phyloP scores from a whole-genome alignment of 1,140 invertebrate genomes.

The Paralvinella palmiformis region DNA sequence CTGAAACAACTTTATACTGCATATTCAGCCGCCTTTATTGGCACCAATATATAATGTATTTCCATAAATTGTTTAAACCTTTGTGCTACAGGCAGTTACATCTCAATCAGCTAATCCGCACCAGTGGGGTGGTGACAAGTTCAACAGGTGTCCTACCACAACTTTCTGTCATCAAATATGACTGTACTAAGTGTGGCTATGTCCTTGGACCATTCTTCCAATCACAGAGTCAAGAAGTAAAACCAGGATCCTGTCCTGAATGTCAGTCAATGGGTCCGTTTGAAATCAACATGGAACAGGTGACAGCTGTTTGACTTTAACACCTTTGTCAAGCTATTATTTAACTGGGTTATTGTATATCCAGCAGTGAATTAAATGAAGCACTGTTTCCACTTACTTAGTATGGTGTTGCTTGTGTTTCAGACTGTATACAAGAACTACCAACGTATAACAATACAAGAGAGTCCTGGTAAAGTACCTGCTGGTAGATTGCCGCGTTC shows the following conservation, averaged over 20 bases:
- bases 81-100: constrained; percentile 93
- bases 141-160: constrained; percentile 94
- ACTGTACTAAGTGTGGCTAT: constrained; percentile 93
- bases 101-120: constrained; percentile 86
- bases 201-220: constrained; percentile 94
- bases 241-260: constrained; percentile 92
- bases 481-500: constrained; percentile 95
- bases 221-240: constrained; percentile 83
- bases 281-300: constrained; percentile 65
- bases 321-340: neutral
- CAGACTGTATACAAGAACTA: constrained; percentile 98
- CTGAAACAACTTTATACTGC: too few relatives aligned
- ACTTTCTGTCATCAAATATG: constrained; percentile 90
- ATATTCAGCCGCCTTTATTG: too few relatives aligned
- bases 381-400: neutral
- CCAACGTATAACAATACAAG: constrained; percentile 95
- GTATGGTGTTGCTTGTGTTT: too few relatives aligned
- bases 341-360: neutral
- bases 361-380: neutral
- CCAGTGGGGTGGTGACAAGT: constrained; percentile 90
- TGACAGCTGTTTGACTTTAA: constrained; percentile 53
- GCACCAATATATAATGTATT: too few relatives aligned
- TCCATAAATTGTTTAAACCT: too few relatives aligned
- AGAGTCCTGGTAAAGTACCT: constrained; percentile 77
- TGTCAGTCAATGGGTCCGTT: constrained; percentile 97